Evolutionary conservation across 1,140 invertebrate species (phyloP).

Genomic region (Drosophila auraria): DNA sequence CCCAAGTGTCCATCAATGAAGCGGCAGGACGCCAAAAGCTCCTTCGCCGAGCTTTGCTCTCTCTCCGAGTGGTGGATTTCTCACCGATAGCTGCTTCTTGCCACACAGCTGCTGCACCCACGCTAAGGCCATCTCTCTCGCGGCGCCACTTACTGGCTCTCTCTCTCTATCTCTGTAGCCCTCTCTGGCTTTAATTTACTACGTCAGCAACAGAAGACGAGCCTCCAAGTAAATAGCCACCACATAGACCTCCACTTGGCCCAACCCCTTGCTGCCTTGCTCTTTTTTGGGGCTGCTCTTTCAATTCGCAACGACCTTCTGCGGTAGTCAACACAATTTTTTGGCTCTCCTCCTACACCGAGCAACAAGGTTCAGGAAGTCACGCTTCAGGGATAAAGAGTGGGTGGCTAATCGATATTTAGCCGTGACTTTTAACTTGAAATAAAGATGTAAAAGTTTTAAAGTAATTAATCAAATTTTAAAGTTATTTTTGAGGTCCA

Average conservation of each 20-base stretch:
- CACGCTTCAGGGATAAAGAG: constrained; percentile 17
- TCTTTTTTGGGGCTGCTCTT: constrained; percentile 48
- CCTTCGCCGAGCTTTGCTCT: constrained; percentile 48
- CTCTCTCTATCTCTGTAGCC: neutral
- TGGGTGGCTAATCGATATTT: constrained; percentile 6
- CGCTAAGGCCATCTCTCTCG: constrained; percentile 17
- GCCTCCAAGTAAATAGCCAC: constrained; percentile 78
- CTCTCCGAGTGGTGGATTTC: constrained; percentile 61
- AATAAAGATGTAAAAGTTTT: neutral
- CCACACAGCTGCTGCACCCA: constrained; percentile 71
- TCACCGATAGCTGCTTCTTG: constrained; percentile 59
- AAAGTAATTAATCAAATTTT: too few species aligned
- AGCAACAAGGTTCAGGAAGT: constrained; percentile 63
- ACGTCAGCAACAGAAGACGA: constrained; percentile 77
- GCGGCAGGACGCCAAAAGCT: constrained; percentile 76
- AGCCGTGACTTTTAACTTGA: neutral
- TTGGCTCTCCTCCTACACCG: constrained; percentile 40
- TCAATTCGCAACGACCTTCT: constrained; percentile 67
- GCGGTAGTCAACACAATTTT: constrained; percentile 48
- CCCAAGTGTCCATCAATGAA: constrained; percentile 62
- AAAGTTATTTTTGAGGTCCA: too few species aligned
- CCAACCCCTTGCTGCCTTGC: constrained; percentile 5
- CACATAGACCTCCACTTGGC: constrained; percentile 20
- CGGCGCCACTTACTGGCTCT: constrained; percentile 1
- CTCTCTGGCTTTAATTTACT: constrained; percentile 65